Evolutionary conservation across 1,140 invertebrate species (phyloP).

Genomic region (Cylas formicarius): DNA sequence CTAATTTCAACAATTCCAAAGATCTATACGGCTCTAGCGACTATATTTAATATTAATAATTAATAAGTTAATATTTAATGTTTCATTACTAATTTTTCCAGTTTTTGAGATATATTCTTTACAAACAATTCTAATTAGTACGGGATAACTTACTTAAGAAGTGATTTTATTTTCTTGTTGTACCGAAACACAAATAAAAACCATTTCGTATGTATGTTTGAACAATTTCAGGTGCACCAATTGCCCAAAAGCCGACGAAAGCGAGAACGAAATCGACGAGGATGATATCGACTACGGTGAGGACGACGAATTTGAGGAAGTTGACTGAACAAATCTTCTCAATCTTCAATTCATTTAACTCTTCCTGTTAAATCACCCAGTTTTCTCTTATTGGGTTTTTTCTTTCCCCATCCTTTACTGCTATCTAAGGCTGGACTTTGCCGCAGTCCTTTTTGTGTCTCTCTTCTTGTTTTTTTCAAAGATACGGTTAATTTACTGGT

Average conservation of each 20-base stretch:
- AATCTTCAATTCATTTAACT: too few species aligned
- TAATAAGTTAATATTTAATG: neutral
- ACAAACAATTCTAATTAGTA: neutral
- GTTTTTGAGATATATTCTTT: neutral
- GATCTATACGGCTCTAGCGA: too few species aligned
- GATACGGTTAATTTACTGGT: too few species aligned
- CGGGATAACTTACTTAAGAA: neutral
- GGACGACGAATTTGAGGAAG: conserved; percentile 12
- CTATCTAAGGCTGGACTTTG: too few species aligned
- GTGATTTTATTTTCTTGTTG: neutral
- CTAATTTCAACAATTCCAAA: too few species aligned
- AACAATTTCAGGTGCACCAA: conserved; percentile 19
- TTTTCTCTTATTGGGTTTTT: too few species aligned
- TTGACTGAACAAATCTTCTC: too few species aligned
- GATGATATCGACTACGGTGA: conserved; percentile 21
- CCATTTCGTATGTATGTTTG: neutral
- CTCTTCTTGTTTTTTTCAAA: too few species aligned
- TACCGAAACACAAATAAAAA: neutral
- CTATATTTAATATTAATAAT: too few species aligned
- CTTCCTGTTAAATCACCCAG: too few species aligned
- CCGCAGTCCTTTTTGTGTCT: too few species aligned
- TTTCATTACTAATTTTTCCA: neutral
- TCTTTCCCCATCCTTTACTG: too few species aligned
- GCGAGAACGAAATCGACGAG: conserved; percentile 12
- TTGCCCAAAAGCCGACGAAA: conserved; percentile 22